These are phyloP conservation scores for Xestia xanthographa DNA, from an alignment of 2,888 invertebrate species.

Conservation along the genomic window DNA sequence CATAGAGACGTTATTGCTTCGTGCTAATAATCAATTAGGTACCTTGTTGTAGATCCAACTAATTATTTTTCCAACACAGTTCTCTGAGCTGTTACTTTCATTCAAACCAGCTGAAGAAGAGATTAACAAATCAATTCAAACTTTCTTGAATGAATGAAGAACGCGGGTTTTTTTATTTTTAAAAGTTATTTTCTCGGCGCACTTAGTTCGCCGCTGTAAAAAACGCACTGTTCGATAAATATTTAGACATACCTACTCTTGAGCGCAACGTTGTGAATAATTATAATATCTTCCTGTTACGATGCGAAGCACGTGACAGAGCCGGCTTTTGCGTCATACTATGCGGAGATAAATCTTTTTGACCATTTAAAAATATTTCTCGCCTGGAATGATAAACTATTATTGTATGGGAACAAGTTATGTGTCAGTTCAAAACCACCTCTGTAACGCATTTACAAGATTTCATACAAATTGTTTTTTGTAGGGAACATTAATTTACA, in stretches of 20 bases:
- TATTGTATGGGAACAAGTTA: constrained; percentile 12
- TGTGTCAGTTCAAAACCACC: constrained; percentile 13
- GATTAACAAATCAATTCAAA: constrained; percentile 15
- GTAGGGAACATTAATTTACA: background rate
- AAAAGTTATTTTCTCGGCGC: constrained; percentile 27
- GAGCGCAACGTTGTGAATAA: constrained; percentile 37
- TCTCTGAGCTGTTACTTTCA: background rate
- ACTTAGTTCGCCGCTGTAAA: constrained; percentile 23
- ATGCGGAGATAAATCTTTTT: constrained; percentile 44
- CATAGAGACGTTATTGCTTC: constrained; percentile 4
- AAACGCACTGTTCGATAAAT: constrained; percentile 44
- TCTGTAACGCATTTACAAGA: constrained; percentile 12
- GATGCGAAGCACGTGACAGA: constrained; percentile 51
- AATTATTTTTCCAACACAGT: constrained; percentile 11
- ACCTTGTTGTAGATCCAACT: constrained; percentile 3
- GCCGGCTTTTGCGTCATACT: constrained; percentile 62
- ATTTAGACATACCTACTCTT: constrained; percentile 50
- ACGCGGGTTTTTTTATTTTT: constrained; percentile 10
- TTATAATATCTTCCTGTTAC: constrained; percentile 57
- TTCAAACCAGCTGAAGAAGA: background rate
- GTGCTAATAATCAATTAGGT: constrained; percentile 20
- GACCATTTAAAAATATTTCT: constrained; percentile 37
- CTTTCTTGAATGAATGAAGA: constrained; percentile 36
- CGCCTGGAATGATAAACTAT: constrained; percentile 19
- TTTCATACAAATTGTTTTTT: background rate